Evolutionary conservation across 2,888 invertebrate genomes (phyloP), one percentile per base, ranked within the genome.

Genomic region (Heteropelma amictum): DNA sequence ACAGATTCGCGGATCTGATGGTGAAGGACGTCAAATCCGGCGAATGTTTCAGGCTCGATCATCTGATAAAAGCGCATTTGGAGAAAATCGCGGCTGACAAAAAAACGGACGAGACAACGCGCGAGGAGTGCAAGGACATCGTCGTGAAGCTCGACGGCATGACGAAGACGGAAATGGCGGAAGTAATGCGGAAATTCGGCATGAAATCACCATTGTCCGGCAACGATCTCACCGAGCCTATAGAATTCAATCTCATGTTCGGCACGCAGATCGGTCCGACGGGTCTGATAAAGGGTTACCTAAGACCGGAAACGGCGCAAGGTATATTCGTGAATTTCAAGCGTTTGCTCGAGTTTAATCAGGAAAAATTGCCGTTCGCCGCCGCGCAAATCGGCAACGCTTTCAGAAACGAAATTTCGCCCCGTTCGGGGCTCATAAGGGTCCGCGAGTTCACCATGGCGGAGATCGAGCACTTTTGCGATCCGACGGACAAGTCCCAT

Each of bases 291-390:
- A 98, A 98, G 91, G 98, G 97, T 91, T 99, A 95, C 87, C 91
- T 99, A 19, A 93, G 99, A 72, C 99, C 99, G 19, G 99, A 99
- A 91, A 99, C 99, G 10, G 99, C 99, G 0, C 99, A 99, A 89
- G 99, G 99, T 23, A 99, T 99, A 81, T 99, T 99, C 90, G 99
- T 99, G 0, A 99, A 99, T 90, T 99, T 99, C 89, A 99, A 99
- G 89, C 92, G 99, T 10, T 91, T 99, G 23, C 89, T 99, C 64
- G 98, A 98, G 89, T 99, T 99, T 89, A 99, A 99, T 89, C 97
- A 98, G 87, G 98, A 98, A 5, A 94, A 93, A 78, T 89, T 99
- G 33, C 99, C 99, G 23, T 99, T 99, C 91, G 99, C 99, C 77
- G 98, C 98, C 64, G 99, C 99, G 8, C 99, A 99, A 91, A 98